Evolutionary conservation across 2,888 invertebrate genomes (phyloP), one percentile per base, ranked within the genome.

Genomic region (Cabera pusaria): DNA sequence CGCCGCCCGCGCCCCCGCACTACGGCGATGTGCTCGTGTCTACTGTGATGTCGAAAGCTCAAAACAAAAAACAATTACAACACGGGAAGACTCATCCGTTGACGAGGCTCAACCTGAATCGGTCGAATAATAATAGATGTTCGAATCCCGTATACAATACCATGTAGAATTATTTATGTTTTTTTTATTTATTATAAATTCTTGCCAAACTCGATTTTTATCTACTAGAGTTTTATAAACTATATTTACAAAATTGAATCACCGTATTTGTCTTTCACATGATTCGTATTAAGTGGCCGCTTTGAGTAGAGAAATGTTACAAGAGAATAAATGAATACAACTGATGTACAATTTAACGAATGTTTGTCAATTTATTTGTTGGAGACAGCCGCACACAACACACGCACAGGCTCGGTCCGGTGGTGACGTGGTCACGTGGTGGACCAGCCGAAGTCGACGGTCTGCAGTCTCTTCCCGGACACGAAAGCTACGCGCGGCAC

Each of bases 71-170:
- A 82, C 95, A 95, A 82, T 92, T 94, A 70, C 97, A 97, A 79
- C 97, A 96, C 77, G 97, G 97, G 62, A 96, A 96, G 84, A 96
- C 95, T 67, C 97, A 97, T 91, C 97, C 97, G 56, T 91, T 97
- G 70, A 94, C 96, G 66, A 94, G 94, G 92, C 92, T 97, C 82
- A 94, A 93, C 87, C 91, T 94, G 82, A 93, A 91, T 80, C 93
- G 94, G 90, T 93, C 87, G 91, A 93, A 87, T 74, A 93, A 86
- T 72, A 87, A 82, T 78, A 86, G 91, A 86, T 91, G 92, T 85
- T 94, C 94, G 84, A 94, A 95, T 90, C 92, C 94, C 72, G 94
- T 96, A 83, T 96, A 95, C 89, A 96, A 96, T 90, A 96, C 96
- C 72, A 96, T 96, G 96, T 96, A 93, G 93, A 72, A 73, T 59